Percentiles rank a stretch among this genome's conserved stretches.
These are phyloP conservation scores for Drosophila acutilabella DNA, from an alignment of 2,888 invertebrate genomes.

Conservation along the genomic window DNA sequence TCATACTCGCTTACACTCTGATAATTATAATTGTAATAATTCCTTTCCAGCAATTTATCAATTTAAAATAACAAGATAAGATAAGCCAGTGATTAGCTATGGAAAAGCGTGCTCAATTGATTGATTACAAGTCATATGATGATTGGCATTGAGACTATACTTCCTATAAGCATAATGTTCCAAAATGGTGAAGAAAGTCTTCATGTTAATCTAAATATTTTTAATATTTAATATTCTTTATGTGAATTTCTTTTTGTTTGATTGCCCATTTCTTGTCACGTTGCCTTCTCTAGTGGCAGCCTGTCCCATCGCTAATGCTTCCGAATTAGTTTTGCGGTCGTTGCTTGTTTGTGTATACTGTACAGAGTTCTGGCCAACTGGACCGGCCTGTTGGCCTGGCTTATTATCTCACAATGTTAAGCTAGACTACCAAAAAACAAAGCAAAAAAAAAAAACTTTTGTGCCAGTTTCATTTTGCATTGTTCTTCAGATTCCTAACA, in stretches of 20 bases:
- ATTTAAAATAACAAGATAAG: slow-evolving; percentile 21
- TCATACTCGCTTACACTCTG: not conserved
- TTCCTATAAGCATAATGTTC: not conserved
- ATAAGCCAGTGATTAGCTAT: slow-evolving; percentile 2
- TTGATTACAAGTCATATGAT: slow-evolving; percentile 15
- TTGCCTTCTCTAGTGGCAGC: slow-evolving; percentile 39
- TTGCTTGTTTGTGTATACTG: slow-evolving; percentile 11
- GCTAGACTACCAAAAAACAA: slow-evolving; percentile 26
- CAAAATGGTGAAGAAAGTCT: too few relatives aligned
- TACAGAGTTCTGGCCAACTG: slow-evolving; percentile 35
- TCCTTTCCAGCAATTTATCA: slow-evolving; percentile 3
- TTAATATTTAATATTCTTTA: too few relatives aligned
- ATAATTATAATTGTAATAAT: slow-evolving; percentile 6
- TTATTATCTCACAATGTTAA: slow-evolving; percentile 58
- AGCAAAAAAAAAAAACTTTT: slow-evolving; percentile 41
- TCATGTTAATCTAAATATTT: too few relatives aligned
- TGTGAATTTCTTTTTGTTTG: not conserved
- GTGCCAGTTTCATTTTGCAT: slow-evolving; percentile 68
- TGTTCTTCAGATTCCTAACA: slow-evolving; percentile 53
- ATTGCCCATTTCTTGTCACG: slow-evolving; percentile 3
- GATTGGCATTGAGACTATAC: slow-evolving; percentile 13
- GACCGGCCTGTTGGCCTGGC: slow-evolving; percentile 34
- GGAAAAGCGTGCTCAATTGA: slow-evolving; percentile 7
- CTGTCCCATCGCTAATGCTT: slow-evolving; percentile 31
- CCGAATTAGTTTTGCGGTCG: slow-evolving; percentile 21